Percentiles rank a stretch among this genome's conserved stretches.
These are phyloP conservation scores for Cygnus olor DNA, from an alignment of 2,797 vertebrate genomes.

Conservation along the genomic window DNA sequence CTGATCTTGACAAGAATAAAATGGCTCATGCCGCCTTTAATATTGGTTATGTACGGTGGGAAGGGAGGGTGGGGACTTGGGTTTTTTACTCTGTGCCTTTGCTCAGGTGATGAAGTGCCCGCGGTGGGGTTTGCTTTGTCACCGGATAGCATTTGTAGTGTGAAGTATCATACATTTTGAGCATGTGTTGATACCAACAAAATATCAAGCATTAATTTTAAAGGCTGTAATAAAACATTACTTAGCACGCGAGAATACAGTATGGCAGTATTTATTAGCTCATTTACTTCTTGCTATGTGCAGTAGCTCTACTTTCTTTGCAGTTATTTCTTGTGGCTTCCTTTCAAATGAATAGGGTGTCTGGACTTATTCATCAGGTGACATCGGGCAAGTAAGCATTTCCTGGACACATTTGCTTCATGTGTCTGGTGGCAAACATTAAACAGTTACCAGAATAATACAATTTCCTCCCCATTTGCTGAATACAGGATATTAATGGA, in stretches of 20 bases:
- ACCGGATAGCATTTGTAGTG: background rate
- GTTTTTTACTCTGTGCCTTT: background rate
- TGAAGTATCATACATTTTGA: background rate
- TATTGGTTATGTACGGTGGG: background rate
- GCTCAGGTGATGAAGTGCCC: rapidly evolving
- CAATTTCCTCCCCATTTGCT: background rate
- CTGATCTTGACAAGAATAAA: background rate
- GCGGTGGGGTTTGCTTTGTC: background rate
- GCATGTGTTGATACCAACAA: background rate
- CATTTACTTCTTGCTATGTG: background rate
- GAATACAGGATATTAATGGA: background rate
- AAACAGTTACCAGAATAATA: conserved; percentile 5
- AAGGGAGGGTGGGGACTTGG: background rate
- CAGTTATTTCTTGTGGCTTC: background rate
- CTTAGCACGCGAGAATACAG: background rate
- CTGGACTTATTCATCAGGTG: background rate
- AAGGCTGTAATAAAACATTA: background rate
- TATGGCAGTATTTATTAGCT: background rate
- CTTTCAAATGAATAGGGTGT: background rate
- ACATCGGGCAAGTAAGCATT: background rate
- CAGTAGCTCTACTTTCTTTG: background rate
- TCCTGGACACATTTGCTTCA: background rate
- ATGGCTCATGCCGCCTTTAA: background rate
- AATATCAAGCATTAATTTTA: background rate
- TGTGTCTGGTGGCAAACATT: background rate